A percentile compares a stretch with the other conserved stretches of the same genome.
These are phyloP conservation scores for Mamestra brassicae DNA, from an alignment of 2,888 invertebrate species.

Conservation along the genomic window DNA sequence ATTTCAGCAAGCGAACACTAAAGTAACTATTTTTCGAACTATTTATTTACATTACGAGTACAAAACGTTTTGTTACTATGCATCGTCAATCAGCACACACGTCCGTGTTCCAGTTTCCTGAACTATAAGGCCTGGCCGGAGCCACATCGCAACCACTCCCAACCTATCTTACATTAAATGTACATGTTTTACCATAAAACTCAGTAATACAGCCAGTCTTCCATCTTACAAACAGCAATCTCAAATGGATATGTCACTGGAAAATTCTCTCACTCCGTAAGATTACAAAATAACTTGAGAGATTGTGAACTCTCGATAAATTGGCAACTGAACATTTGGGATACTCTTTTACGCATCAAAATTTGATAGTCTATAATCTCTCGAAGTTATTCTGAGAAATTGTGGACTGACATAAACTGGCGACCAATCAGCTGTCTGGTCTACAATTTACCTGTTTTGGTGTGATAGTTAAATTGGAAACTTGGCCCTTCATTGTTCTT, in stretches of 20 bases:
- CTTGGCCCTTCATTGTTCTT: no score
- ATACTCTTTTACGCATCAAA: no score
- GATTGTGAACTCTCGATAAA: no score
- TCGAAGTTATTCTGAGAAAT: no score
- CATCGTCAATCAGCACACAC: conserved; percentile 63
- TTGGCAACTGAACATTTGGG: no score
- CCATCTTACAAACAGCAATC: conserved; percentile 13
- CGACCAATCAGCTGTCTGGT: no score
- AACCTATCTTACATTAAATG: conserved; percentile 58
- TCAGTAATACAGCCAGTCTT: conserved; percentile 41
- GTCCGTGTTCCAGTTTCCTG: conserved; percentile 73
- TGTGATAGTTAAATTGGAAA: no score
- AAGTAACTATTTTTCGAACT: conserved; percentile 63
- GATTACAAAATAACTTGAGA: no score
- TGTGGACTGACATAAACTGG: no score
- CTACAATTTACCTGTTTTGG: no score
- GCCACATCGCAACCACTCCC: conserved; percentile 76
- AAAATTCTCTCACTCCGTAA: no score
- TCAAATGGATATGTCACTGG: neutral
- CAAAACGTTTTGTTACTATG: conserved; percentile 74
- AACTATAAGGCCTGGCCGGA: conserved; percentile 82
- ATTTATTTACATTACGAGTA: conserved; percentile 77
- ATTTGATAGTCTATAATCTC: no score
- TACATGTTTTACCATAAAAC: conserved; percentile 53
- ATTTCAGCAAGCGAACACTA: conserved; percentile 73